These are phyloP conservation scores for Drosophila malerkotliana DNA, from an alignment of 1,140 invertebrate genomes.

Conservation along the genomic window DNA sequence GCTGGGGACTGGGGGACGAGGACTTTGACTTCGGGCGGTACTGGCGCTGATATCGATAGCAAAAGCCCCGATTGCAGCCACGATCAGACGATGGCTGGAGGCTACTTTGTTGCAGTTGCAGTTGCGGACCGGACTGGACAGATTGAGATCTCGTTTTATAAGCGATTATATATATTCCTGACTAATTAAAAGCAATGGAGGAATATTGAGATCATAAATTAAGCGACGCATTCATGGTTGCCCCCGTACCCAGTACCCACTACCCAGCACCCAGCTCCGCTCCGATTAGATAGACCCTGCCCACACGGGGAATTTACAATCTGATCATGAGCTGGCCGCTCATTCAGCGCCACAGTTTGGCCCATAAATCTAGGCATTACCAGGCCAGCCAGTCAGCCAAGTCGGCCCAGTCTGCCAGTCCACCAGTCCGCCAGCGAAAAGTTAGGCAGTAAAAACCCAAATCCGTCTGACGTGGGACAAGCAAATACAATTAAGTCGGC, in stretches of 20 bases:
- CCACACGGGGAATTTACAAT: slow-evolving; percentile 33
- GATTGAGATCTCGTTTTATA: slow-evolving; percentile 66
- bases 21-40: slow-evolving; percentile 1
- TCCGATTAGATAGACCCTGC: slow-evolving; percentile 29
- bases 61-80: slow-evolving; percentile 40
- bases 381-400: slow-evolving; percentile 21
- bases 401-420: slow-evolving; percentile 8
- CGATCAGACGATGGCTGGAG: slow-evolving; percentile 31
- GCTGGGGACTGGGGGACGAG: neutral
- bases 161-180: slow-evolving; percentile 54
- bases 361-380: slow-evolving; percentile 50
- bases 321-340: slow-evolving; percentile 31
- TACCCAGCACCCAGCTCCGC: neutral
- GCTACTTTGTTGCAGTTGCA: slow-evolving; percentile 50
- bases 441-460: slow-evolving; percentile 28
- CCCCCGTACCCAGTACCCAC: neutral
- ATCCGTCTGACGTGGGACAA: slow-evolving; percentile 66
- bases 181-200: slow-evolving; percentile 75
- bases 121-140: slow-evolving; percentile 13
- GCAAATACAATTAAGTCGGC: slow-evolving; percentile 75
- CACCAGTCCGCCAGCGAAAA: slow-evolving; percentile 17
- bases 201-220: slow-evolving; percentile 72
- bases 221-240: slow-evolving; percentile 15
- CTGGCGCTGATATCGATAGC: slow-evolving; percentile 36
- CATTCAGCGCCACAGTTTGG: slow-evolving; percentile 6